These are phyloP conservation scores for Microplitis manilae DNA, from an alignment of 2,888 invertebrate genomes.

Conservation along the genomic window DNA sequence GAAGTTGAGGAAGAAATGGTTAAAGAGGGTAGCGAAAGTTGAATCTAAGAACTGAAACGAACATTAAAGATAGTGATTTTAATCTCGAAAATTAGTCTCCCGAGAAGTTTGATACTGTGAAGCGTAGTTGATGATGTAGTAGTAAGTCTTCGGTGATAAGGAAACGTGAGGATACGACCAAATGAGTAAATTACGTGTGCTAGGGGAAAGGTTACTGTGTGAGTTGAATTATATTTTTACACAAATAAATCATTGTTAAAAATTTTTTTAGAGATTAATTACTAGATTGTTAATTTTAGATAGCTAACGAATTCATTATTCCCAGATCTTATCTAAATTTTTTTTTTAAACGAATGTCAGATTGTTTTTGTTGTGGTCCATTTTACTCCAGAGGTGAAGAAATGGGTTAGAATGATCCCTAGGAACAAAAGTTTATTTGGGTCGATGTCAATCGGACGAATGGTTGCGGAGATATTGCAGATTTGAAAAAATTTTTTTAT, in stretches of 20 bases:
- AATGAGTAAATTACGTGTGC: slow-evolving; percentile 16
- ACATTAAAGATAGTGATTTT: slow-evolving; percentile 11
- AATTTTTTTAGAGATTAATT: background rate
- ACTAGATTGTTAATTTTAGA: background rate
- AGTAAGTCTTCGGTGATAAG: slow-evolving; percentile 15
- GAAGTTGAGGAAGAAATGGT: slow-evolving; percentile 19
- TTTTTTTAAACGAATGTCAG: too few species aligned
- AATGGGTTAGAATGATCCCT: background rate
- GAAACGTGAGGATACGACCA: slow-evolving; percentile 14
- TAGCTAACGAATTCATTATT: background rate
- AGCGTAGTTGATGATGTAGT: background rate
- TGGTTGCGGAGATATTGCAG: background rate
- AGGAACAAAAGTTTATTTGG: background rate
- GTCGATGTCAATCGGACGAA: background rate
- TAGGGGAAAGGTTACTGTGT: background rate
- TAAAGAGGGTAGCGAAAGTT: slow-evolving; percentile 33
- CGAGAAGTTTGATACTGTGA: slow-evolving; percentile 8
- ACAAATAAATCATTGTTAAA: too few species aligned
- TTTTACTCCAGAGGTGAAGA: background rate
- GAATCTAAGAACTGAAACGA: slow-evolving; percentile 8
- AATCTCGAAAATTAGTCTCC: slow-evolving; percentile 20
- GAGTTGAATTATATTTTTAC: background rate
- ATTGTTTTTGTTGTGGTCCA: background rate
- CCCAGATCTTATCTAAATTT: background rate
- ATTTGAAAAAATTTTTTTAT: background rate